A percentile compares a stretch with the other conserved stretches of the same genome.
Evolutionary conservation across 2,797 vertebrate genomes (phyloP).

Genomic region (Rhincodon typus): DNA sequence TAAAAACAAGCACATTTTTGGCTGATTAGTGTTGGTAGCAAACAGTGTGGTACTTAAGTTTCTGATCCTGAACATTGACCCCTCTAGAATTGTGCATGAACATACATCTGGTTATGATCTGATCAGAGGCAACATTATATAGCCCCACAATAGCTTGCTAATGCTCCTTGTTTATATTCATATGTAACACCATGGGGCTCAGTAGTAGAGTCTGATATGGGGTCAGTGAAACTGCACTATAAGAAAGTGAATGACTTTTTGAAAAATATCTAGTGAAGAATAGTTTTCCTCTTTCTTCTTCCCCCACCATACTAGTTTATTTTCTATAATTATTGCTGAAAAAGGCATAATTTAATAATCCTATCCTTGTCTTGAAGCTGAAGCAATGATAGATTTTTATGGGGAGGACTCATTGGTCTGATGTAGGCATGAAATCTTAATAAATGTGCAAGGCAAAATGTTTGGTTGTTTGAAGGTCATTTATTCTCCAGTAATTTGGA

Average conservation of each 20-base stretch:
- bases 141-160: not conserved
- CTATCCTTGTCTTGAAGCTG: not conserved
- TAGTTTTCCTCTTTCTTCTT: not conserved
- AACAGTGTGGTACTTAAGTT: not conserved
- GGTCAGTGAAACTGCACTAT: not conserved
- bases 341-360: not conserved
- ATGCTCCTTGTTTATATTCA: not conserved
- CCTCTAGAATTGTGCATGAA: not conserved
- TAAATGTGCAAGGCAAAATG: not conserved
- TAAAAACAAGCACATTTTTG: not conserved
- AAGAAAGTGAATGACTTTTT: not conserved
- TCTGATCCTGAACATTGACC: not conserved
- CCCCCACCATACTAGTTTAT: not conserved
- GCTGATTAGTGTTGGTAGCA: not conserved
- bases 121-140: not conserved
- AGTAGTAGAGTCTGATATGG: not conserved
- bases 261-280: not conserved
- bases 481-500: not conserved
- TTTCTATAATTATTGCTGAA: not conserved
- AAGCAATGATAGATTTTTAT: not conserved
- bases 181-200: too few species aligned
- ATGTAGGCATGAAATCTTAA: not conserved
- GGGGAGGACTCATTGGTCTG: not conserved
- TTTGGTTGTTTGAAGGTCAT: not conserved
- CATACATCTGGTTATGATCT: not conserved